A percentile compares a stretch with the other conserved stretches of the same genome.
Conservation (phyloP, 2,888 invertebrate species). For the Conomelus anceps region DNA sequence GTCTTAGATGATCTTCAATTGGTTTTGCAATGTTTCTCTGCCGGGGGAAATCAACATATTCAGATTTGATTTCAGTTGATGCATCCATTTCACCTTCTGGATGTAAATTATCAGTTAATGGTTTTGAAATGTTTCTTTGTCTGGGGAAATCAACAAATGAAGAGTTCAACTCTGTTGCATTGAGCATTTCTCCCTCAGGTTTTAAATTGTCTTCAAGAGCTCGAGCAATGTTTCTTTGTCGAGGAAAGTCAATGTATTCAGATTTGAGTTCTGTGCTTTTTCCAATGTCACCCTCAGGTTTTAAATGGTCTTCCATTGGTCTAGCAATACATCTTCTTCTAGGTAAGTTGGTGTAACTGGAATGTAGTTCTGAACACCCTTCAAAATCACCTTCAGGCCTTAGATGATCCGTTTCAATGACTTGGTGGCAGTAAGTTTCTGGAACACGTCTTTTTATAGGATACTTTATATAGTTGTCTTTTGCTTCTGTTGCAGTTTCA, state of each 20-base stretch:
- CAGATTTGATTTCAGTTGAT: conserved; percentile 25
- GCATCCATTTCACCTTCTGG: conserved; percentile 27
- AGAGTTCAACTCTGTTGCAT: conserved; percentile 23
- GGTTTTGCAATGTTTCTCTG: conserved; percentile 25
- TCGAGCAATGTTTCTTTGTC: conserved; percentile 20
- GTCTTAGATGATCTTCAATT: conserved; percentile 26
- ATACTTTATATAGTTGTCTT: conserved; percentile 28
- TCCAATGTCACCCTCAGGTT: conserved; percentile 22
- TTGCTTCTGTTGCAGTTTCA: conserved; percentile 22
- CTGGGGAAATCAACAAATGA: conserved; percentile 31
- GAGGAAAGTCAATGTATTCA: conserved; percentile 27
- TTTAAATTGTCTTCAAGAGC: conserved; percentile 26
- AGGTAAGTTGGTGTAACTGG: conserved; percentile 27
- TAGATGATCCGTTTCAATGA: conserved; percentile 22
- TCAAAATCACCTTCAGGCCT: conserved; percentile 13
- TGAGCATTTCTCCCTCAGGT: conserved; percentile 28
- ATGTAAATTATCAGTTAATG: conserved; percentile 26
- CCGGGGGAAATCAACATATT: conserved; percentile 31
- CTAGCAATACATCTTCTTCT: conserved; percentile 3
- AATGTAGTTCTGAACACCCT: conserved; percentile 18
- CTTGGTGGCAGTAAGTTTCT: conserved; percentile 28
- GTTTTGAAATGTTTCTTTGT: conserved; percentile 20
- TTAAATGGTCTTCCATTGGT: conserved; percentile 1
- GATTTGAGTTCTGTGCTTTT: conserved; percentile 16
- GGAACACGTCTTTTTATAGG: conserved; percentile 21